Percentiles rank a stretch among this genome's conserved stretches.
Evolutionary conservation across 1,140 invertebrate genomes (phyloP).

Genomic region (Halesus radiatus): DNA sequence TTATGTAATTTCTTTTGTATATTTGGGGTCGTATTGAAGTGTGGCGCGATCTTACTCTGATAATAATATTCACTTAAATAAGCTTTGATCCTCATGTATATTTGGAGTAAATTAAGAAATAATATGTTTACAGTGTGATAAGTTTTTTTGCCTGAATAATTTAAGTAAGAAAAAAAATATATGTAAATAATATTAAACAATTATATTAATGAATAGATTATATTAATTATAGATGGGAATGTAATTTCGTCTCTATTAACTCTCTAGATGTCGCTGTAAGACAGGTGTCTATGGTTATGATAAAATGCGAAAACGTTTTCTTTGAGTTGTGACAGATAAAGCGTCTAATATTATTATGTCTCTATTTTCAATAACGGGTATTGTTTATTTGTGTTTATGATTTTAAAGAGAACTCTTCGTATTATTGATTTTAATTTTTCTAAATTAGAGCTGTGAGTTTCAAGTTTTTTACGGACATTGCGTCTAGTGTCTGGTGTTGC

Average conservation of each 20-base stretch:
- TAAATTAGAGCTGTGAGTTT: neutral
- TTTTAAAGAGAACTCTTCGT: neutral
- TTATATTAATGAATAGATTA: constrained; percentile 48
- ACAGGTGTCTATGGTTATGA: constrained; percentile 42
- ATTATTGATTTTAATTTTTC: constrained; percentile 1
- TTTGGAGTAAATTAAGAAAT: constrained; percentile 40
- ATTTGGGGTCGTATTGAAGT: neutral
- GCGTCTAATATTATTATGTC: constrained; percentile 29
- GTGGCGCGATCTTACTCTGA: too few relatives aligned
- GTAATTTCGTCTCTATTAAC: constrained; percentile 51
- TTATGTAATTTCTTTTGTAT: neutral
- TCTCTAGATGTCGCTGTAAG: constrained; percentile 50
- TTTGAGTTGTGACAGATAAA: constrained; percentile 17
- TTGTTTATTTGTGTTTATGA: constrained; percentile 28
- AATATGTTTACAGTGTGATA: constrained; percentile 57
- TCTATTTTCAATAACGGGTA: constrained; percentile 49
- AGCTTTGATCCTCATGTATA: constrained; percentile 35
- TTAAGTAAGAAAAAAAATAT: constrained; percentile 56
- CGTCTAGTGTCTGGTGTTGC: neutral
- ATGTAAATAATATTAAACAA: constrained; percentile 56
- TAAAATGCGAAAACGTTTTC: constrained; percentile 23
- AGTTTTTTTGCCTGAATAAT: constrained; percentile 58
- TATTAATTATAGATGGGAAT: constrained; percentile 51
- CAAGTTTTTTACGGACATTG: neutral
- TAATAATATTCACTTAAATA: constrained; percentile 1